Evolutionary conservation across 2,888 invertebrate genomes (phyloP), one percentile per base, ranked within the genome.

Genomic region (Idaea dimidiata): DNA sequence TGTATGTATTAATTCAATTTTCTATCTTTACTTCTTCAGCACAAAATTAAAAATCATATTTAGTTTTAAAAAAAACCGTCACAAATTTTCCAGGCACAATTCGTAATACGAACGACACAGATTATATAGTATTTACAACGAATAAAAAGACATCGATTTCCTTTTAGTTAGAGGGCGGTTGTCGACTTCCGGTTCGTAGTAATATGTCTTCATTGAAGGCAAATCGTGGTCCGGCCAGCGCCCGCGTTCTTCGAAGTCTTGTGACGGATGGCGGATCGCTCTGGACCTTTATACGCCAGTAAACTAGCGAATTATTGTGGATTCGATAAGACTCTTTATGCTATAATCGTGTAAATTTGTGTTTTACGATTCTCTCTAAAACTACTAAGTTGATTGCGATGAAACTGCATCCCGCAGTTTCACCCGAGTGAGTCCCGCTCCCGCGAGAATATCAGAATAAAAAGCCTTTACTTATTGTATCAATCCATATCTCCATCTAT

Each of bases 181-280:
- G 43, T 8, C 43, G 10, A 43, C 43, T 43, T 43, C 43, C 43
- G 7, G 43, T 43, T 8, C 8, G 43, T 43, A 10, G 43, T 64
- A 56, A 66, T 61, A 63, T 59, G 58, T 68, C 64, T 62, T 59
- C 64, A 61, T 67, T 67, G 69, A 66, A 61, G 62, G 67, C 66
- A 70, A 69, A 72, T 70, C 68, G 70, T 68, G 69, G 66, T 67
- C 67, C 61, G 68, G 65, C 58, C 63, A 58, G 60, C 57, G 58
- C 58, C 63, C 59, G 60, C 57, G 58, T 60, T 58, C 56, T 56
- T 17, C 56, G 54, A 16, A 62, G 61, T 60, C 72, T 66, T 68
- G 67, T 72, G 69, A 68, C 72, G 67, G 67, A 65, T 71, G 70
- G 68, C 67, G 72, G 69, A 68, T 74, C 72, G 73, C 75, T 74